Percentiles rank a stretch among this genome's conserved stretches.
Evolutionary conservation across 2,113 vertebrate species (phyloP).

Genomic region (Brachyhypopomus gauderio): DNA sequence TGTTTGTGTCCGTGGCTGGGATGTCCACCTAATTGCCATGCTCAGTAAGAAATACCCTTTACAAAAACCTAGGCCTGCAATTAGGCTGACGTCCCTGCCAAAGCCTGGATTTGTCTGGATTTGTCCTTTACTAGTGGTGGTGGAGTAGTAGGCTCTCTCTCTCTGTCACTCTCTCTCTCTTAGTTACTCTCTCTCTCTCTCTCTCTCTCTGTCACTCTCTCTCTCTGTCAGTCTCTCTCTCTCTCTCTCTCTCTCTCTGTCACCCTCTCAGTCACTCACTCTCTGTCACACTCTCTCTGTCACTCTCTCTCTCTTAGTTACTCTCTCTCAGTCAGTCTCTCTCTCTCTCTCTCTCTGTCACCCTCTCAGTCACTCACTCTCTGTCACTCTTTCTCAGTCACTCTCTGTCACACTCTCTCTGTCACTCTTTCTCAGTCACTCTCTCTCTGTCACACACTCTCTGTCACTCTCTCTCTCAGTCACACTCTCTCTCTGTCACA

Average conservation of each 20-base stretch:
- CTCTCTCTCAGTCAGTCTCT: background rate
- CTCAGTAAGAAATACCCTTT: constrained; percentile 63
- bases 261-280: too few relatives aligned
- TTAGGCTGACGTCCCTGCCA: constrained; percentile 70
- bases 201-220: too few relatives aligned
- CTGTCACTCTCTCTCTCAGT: constrained; percentile 38
- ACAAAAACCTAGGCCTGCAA: constrained; percentile 70
- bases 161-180: constrained; percentile 6
- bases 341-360: too few relatives aligned
- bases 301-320: background rate
- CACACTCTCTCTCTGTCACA: constrained; percentile 35
- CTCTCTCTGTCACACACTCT: constrained; percentile 9
- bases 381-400: too few relatives aligned
- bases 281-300: too few relatives aligned
- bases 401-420: too few relatives aligned
- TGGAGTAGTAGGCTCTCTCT: constrained; percentile 13
- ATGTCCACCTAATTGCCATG: constrained; percentile 73
- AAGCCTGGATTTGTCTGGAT: constrained; percentile 64
- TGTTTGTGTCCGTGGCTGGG: constrained; percentile 45
- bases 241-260: too few relatives aligned
- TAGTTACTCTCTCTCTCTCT: too few relatives aligned
- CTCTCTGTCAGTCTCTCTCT: constrained; percentile 25
- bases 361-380: too few relatives aligned
- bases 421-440: constrained; percentile 39
- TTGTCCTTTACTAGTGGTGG: constrained; percentile 65